These are phyloP conservation scores for Tillus elongatus DNA, from an alignment of 2,888 invertebrate genomes.

Conservation along the genomic window DNA sequence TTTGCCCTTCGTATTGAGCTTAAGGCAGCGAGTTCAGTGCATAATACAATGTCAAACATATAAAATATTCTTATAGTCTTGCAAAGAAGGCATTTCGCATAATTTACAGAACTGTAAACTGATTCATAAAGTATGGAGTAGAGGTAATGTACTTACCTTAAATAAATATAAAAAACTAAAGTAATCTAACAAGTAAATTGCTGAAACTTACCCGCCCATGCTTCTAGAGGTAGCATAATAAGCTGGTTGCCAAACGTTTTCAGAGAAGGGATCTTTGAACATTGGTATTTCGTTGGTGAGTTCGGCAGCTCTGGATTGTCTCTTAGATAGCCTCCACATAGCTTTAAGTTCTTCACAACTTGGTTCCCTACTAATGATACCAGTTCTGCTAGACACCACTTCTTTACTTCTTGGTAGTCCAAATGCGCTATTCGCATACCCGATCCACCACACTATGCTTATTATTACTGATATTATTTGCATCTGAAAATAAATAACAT, in stretches of 20 bases:
- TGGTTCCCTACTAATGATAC: conserved; percentile 63
- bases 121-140: no score
- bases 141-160: no score
- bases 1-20: no score
- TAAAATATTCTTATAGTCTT: no score
- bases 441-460: conserved; percentile 29
- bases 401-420: conserved; percentile 33
- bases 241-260: conserved; percentile 75
- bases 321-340: conserved; percentile 87
- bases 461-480: conserved; percentile 28
- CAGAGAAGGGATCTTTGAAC: conserved; percentile 71
- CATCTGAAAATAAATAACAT: conserved; percentile 34
- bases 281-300: conserved; percentile 79
- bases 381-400: conserved; percentile 38
- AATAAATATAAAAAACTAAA: no score
- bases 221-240: conserved; percentile 44
- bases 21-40: no score
- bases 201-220: conserved; percentile 51
- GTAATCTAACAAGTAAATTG: no score
- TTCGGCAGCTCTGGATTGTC: conserved; percentile 79
- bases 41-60: no score
- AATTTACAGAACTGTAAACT: no score
- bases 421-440: conserved; percentile 27
- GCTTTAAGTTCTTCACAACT: conserved; percentile 79
- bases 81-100: no score